These are phyloP conservation scores for Dolichotis patagonum DNA, from an alignment of 2,113 vertebrate genomes.

Conservation along the genomic window DNA sequence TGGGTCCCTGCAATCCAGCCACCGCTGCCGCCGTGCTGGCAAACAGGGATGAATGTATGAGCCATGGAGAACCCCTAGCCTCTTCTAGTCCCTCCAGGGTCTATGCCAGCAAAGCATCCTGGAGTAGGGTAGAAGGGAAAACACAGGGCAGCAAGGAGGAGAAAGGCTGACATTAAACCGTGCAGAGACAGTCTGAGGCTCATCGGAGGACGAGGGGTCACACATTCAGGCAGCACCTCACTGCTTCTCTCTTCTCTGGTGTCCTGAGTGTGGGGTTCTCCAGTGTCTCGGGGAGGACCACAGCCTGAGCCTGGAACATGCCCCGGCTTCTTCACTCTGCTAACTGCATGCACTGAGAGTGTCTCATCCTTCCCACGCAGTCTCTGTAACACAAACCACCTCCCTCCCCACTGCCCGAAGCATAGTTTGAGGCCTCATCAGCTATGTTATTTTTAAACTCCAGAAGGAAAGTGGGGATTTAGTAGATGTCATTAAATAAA, in stretches of 20 bases:
- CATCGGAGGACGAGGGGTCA: background rate
- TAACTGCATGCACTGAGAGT: accelerated
- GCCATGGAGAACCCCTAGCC: background rate
- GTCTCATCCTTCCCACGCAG: background rate
- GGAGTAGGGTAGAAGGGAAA: background rate
- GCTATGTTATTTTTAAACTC: constrained; percentile 37
- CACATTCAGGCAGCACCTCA: too few species aligned
- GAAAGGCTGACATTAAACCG: background rate
- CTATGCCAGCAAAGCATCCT: background rate
- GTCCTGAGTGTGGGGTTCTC: background rate
- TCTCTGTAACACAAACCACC: background rate
- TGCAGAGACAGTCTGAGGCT: background rate
- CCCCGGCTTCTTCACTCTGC: background rate
- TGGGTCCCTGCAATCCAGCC: background rate
- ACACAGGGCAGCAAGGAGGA: background rate
- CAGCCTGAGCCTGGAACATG: accelerated
- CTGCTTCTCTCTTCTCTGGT: background rate
- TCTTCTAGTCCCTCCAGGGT: background rate
- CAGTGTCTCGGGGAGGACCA: background rate
- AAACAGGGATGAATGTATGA: background rate
- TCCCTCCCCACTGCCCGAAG: background rate
- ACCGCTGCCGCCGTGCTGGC: background rate
- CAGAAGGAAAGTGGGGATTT: background rate
- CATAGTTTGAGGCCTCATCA: background rate
- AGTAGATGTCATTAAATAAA: background rate